These are phyloP conservation scores for Pipistrellus nathusii DNA, from an alignment of 2,797 vertebrate species.

Conservation along the genomic window DNA sequence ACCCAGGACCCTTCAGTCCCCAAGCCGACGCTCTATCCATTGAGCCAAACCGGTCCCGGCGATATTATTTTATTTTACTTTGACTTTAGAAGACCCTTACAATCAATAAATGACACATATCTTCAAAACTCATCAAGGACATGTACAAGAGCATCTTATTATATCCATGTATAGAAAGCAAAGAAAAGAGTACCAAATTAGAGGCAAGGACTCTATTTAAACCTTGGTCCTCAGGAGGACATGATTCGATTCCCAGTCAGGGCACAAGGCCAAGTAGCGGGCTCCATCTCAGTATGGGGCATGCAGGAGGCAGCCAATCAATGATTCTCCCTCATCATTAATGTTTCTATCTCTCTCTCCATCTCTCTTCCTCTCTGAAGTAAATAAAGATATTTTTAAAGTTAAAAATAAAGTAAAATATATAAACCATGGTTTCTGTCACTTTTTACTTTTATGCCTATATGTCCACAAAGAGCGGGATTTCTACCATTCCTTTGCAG, in stretches of 20 bases:
- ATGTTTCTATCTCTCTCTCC: no score
- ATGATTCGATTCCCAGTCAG: no score
- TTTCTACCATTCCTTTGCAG: background rate
- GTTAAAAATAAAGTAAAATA: no score
- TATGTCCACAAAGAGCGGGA: background rate
- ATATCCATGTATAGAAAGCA: background rate
- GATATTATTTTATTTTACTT: background rate
- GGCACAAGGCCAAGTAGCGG: no score
- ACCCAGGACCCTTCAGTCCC: no score
- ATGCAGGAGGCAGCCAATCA: no score
- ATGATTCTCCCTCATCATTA: no score
- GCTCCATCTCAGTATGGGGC: no score
- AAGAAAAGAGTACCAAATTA: background rate
- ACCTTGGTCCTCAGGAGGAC: background rate
- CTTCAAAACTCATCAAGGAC: conserved; percentile 20
- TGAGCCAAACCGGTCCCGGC: no score
- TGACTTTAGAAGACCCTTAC: background rate
- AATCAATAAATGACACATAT: background rate
- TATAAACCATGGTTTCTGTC: background rate
- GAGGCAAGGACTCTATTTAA: background rate
- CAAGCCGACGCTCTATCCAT: no score
- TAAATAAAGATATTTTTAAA: no score
- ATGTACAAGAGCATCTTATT: background rate
- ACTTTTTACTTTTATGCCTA: background rate
- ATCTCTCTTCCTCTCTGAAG: no score